These are phyloP conservation scores for Barbus barbus DNA, from an alignment of 2,113 vertebrate species.

Conservation along the genomic window DNA sequence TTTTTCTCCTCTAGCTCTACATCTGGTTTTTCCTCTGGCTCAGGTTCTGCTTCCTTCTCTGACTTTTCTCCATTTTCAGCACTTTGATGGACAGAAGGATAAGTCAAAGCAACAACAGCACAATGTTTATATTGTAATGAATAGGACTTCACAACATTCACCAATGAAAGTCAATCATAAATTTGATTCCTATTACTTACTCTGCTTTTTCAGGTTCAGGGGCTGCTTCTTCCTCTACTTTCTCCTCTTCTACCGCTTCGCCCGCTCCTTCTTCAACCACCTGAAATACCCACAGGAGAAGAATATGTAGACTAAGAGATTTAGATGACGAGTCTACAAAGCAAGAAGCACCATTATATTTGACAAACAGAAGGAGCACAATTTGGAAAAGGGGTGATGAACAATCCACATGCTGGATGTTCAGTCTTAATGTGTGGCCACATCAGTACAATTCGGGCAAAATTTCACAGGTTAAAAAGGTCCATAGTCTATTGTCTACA, in stretches of 20 bases:
- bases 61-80: conserved; percentile 85
- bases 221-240: conserved; percentile 65
- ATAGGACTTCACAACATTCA: background rate
- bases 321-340: background rate
- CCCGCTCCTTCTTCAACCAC: conserved; percentile 61
- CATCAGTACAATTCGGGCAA: background rate
- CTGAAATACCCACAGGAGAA: conserved; percentile 46
- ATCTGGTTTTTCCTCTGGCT: conserved; percentile 55
- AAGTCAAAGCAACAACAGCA: background rate
- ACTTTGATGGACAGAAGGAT: conserved; percentile 63
- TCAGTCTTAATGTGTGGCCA: background rate
- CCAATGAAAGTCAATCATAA: too few species aligned
- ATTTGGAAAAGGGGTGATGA: background rate
- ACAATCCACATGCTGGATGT: background rate
- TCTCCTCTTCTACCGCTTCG: conserved; percentile 50
- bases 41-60: conserved; percentile 64
- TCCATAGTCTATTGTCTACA: too few species aligned
- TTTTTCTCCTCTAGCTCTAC: conserved; percentile 56
- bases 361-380: background rate
- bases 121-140: background rate
- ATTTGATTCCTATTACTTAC: conserved; percentile 82
- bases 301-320: conserved; percentile 7
- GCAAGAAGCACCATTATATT: background rate
- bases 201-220: conserved; percentile 85
- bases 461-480: background rate